Base-by-base conservation (phyloP, 1,140 invertebrate species). In the Temnothorax longispinosus region DNA sequence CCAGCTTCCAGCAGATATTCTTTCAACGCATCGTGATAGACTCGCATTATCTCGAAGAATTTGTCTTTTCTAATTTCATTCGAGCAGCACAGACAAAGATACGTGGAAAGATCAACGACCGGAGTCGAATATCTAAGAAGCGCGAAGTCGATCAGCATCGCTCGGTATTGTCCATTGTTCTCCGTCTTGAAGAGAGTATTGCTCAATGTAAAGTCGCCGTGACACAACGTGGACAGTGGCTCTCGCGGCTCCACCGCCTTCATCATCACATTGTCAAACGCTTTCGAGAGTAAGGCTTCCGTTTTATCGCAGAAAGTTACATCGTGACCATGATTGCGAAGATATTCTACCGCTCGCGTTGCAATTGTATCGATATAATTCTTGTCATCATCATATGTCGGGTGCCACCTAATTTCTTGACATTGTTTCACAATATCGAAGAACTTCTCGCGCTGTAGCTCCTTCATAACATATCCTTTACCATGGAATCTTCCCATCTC, bases 141-240 rank as follows among this genome's bases (percentile, higher is more conserved):
- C 5, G 94, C 95, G 27, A 95, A 94, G 81, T 96, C 96, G 27
- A 96, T 87, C 2, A 96, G 71, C 71, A 93, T 93, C 0, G 93
- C 90, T 54, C 52, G 52, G 89, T 0, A 91, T 74, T 87, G 58
- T 0, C 78, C 89, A n/a, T 89, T 64, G 5, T 85, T 21, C 1
- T 84, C 75, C 0, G 69, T 85, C 58, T 89, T 88, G 85, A 94
- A 94, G 35, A 96, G 74, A 8, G 93, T 84, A 71, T 96, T 96
- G 80, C 94, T 94, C 2, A 90, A 80, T 4, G 94, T 94, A 27
- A 93, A 93, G 81, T 96, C 95, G 4, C 95, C 95, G 82, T 96
- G 95, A 82, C 93, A 93, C 0, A 96, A 32, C 0, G 93, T 93
- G 0, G 94, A 90, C 6, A 95, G 64, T 0, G 94, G 92, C 38